These are phyloP conservation scores for Pogonomyrmex barbatus DNA, from an alignment of 1,140 invertebrate species.

Conservation along the genomic window DNA sequence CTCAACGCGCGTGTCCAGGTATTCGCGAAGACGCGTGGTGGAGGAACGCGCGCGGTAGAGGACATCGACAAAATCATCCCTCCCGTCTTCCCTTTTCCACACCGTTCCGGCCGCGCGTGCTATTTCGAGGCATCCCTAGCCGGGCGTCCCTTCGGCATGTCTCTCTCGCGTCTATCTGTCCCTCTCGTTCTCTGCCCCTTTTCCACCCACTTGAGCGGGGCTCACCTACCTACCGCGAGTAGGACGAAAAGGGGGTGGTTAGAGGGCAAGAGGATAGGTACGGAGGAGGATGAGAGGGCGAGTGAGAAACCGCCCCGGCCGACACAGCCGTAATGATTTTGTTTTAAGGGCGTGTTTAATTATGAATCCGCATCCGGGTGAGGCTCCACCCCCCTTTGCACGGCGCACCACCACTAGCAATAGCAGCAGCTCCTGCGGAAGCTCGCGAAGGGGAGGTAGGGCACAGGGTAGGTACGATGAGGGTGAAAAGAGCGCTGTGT, in stretches of 20 bases:
- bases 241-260: slow-evolving; percentile 42
- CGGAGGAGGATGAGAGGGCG: slow-evolving; percentile 63
- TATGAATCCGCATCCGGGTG: slow-evolving; percentile 86
- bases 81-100: slow-evolving; percentile 43
- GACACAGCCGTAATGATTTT: slow-evolving; percentile 85
- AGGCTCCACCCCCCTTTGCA: slow-evolving; percentile 84
- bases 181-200: slow-evolving; percentile 50
- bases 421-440: slow-evolving; percentile 51
- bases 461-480: slow-evolving; percentile 42
- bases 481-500: slow-evolving; percentile 67
- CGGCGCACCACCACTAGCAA: slow-evolving; percentile 66
- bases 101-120: slow-evolving; percentile 21
- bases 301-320: slow-evolving; percentile 75
- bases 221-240: slow-evolving; percentile 57
- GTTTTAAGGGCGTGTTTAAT: slow-evolving; percentile 87
- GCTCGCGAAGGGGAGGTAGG: slow-evolving; percentile 39
- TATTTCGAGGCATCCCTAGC: slow-evolving; percentile 40
- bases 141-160: slow-evolving; percentile 60
- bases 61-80: slow-evolving; percentile 70
- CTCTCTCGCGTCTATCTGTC: slow-evolving; percentile 67
- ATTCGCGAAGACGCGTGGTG: slow-evolving; percentile 47
- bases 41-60: slow-evolving; percentile 58
- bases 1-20: slow-evolving; percentile 50
- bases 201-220: slow-evolving; percentile 54
- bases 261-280: slow-evolving; percentile 60